Conservation (phyloP, 2,888 invertebrate species). For the Isotomurus palustris region DNA sequence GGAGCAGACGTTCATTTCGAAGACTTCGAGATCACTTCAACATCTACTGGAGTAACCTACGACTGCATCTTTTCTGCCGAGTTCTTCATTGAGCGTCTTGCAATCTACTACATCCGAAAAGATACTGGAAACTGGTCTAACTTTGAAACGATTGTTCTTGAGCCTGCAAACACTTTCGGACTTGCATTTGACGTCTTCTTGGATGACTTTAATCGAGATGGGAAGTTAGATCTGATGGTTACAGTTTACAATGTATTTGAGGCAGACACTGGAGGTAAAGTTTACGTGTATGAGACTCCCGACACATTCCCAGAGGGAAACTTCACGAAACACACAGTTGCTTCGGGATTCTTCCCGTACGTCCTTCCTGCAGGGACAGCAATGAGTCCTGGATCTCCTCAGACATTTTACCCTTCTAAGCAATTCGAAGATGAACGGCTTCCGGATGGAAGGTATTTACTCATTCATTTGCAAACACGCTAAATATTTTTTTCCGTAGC, state of each 20-base stretch:
- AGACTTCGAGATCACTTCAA: slow-evolving; percentile 34
- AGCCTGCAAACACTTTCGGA: slow-evolving; percentile 42
- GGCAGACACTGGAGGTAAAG: slow-evolving; percentile 41
- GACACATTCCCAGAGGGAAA: slow-evolving; percentile 38
- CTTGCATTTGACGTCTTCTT: slow-evolving; percentile 47
- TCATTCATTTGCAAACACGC: too few relatives aligned
- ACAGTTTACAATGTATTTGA: slow-evolving; percentile 45
- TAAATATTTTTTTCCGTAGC: too few relatives aligned
- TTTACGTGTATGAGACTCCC: slow-evolving; percentile 45
- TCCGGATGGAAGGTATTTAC: slow-evolving; percentile 43
- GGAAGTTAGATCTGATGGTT: slow-evolving; percentile 44
- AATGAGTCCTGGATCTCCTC: slow-evolving; percentile 47
- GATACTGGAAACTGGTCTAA: slow-evolving; percentile 39
- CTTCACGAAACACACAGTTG: slow-evolving; percentile 38
- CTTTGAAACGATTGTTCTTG: slow-evolving; percentile 38
- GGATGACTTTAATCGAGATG: slow-evolving; percentile 47
- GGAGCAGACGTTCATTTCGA: slow-evolving; percentile 47
- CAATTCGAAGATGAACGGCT: slow-evolving; percentile 41
- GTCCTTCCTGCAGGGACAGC: slow-evolving; percentile 39
- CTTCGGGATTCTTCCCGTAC: slow-evolving; percentile 46
- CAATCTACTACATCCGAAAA: slow-evolving; percentile 43
- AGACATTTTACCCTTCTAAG: slow-evolving; percentile 45
- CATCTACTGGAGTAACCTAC: slow-evolving; percentile 32
- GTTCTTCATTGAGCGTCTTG: slow-evolving; percentile 44
- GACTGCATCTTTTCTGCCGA: slow-evolving; percentile 46